Conservation (phyloP, 2,888 invertebrate species). For the Plagiodera versicolora region DNA sequence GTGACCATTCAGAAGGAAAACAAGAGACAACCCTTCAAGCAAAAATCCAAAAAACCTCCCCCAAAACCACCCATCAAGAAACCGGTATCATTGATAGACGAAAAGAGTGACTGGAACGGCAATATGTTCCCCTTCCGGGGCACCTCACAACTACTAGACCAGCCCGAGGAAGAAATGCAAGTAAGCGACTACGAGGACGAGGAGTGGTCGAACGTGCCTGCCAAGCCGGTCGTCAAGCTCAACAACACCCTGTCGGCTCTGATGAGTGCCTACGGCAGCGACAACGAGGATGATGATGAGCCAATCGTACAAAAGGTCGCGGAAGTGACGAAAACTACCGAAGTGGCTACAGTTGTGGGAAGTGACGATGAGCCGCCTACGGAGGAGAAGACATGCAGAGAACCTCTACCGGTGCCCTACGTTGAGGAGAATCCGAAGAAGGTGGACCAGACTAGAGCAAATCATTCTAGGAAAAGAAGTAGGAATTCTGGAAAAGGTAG, state of each 20-base stretch:
- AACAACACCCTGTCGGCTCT: slow-evolving; percentile 62
- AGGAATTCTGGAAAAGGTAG: slow-evolving; percentile 17
- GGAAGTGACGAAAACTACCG: neutral
- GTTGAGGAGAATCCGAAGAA: no score
- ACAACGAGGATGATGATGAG: slow-evolving; percentile 48
- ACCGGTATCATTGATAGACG: slow-evolving; percentile 45
- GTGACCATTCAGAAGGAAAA: slow-evolving; percentile 22
- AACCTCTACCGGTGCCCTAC: slow-evolving; percentile 24
- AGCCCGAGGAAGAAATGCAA: slow-evolving; percentile 37
- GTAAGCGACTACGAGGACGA: slow-evolving; percentile 46
- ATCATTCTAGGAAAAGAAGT: slow-evolving; percentile 17
- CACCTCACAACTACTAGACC: slow-evolving; percentile 42
- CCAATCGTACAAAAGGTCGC: neutral
- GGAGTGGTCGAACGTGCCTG: slow-evolving; percentile 42
- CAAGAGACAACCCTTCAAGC: slow-evolving; percentile 15
- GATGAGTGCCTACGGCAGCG: slow-evolving; percentile 63
- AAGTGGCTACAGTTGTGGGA: slow-evolving; percentile 1
- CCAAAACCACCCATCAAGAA: slow-evolving; percentile 27
- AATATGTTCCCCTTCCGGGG: slow-evolving; percentile 51
- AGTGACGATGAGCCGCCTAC: slow-evolving; percentile 58
- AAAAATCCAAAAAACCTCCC: slow-evolving; percentile 14
- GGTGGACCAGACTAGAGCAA: no score
- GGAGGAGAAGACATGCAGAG: slow-evolving; percentile 55
- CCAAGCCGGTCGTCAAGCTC: slow-evolving; percentile 39
- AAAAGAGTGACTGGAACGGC: slow-evolving; percentile 52